Evolutionary conservation across 2,113 vertebrate species (phyloP).

Genomic region (Elachura formosa): DNA sequence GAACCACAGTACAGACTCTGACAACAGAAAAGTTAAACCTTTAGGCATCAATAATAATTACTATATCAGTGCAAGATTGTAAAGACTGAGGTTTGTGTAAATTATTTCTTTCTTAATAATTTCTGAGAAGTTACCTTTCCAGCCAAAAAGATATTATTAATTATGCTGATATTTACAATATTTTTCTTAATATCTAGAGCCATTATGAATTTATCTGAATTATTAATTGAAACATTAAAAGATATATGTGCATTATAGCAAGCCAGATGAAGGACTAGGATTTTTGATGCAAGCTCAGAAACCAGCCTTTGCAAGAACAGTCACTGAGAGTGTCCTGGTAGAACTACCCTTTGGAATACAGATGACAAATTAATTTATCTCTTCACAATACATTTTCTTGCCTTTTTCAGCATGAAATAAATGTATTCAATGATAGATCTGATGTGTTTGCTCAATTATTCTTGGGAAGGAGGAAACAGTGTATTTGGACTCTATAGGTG

Average conservation of each 20-base stretch:
- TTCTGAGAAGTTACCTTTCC: constrained; percentile 8
- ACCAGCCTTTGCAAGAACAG: not conserved
- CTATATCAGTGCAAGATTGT: not conserved
- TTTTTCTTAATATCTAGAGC: constrained; percentile 33
- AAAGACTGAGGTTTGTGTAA: constrained; percentile 12
- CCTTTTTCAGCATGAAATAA: not conserved
- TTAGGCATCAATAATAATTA: too few species aligned
- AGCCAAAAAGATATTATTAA: not conserved
- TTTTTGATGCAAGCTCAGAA: not conserved
- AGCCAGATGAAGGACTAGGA: not conserved
- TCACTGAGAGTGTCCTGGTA: not conserved
- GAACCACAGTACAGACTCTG: too few species aligned
- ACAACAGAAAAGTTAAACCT: too few species aligned
- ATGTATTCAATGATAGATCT: not conserved
- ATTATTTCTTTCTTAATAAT: constrained; percentile 38
- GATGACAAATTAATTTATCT: not conserved
- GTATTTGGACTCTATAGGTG: not conserved
- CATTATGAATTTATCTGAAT: constrained; percentile 48
- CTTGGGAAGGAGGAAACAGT: not conserved
- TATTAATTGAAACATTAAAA: constrained; percentile 46
- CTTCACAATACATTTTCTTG: not conserved
- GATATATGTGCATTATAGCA: not conserved
- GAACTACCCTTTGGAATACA: not conserved
- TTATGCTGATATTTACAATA: constrained; percentile 40
- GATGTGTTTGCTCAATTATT: not conserved